A percentile compares a stretch with the other conserved stretches of the same genome.
phyloP scores from a whole-genome alignment of 2,888 invertebrate genomes.

The Linyphia triangularis region DNA sequence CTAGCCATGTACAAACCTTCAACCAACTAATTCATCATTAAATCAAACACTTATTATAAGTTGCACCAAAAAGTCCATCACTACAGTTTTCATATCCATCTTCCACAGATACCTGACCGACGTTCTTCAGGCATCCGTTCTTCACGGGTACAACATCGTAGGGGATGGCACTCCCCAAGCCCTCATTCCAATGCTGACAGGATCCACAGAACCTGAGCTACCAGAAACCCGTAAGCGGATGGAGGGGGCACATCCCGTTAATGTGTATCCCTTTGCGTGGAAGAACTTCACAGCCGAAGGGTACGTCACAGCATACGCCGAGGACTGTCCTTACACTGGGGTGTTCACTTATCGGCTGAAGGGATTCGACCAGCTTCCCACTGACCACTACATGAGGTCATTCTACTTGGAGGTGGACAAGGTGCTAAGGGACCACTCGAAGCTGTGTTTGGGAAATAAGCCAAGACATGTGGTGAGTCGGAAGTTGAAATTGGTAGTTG shows the following conservation, averaged over 20 bases:
- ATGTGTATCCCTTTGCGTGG: conserved; percentile 92
- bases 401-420: conserved; percentile 86
- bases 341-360: conserved; percentile 94
- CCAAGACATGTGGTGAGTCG: conserved; percentile 86
- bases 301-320: conserved; percentile 87
- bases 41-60: no score
- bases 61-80: no score
- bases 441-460: conserved; percentile 86
- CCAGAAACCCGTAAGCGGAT: conserved; percentile 90
- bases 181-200: conserved; percentile 91
- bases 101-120: conserved; percentile 83
- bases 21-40: no score
- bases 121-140: conserved; percentile 83
- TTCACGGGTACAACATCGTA: conserved; percentile 90
- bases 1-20: no score
- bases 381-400: conserved; percentile 93
- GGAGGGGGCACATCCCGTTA: conserved; percentile 84
- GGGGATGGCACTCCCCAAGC: conserved; percentile 87
- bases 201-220: conserved; percentile 88
- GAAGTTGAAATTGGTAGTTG: no score
- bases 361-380: conserved; percentile 90
- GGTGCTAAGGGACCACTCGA: conserved; percentile 82
- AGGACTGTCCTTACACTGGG: conserved; percentile 90
- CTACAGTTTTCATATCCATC: no score
- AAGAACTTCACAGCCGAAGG: conserved; percentile 83